A percentile compares a stretch with the other conserved stretches of the same genome.
These are phyloP conservation scores for Xanthorhoe spadicearia DNA, from an alignment of 2,888 invertebrate genomes.

Conservation along the genomic window DNA sequence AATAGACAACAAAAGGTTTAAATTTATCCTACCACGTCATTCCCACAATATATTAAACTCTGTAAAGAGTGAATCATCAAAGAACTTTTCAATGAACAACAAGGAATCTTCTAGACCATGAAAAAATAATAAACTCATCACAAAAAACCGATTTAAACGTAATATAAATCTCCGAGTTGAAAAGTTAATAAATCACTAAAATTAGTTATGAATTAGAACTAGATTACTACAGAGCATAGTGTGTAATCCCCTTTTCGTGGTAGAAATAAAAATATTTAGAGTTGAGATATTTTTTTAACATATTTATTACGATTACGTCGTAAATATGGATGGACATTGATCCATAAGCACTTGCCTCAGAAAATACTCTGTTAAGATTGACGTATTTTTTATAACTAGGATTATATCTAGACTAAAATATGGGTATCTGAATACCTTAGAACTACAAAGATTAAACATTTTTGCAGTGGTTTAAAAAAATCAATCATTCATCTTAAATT, in stretches of 20 bases:
- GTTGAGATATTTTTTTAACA: neutral
- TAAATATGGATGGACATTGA: neutral
- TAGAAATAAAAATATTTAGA: conserved; percentile 1
- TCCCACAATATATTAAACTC: conserved; percentile 16
- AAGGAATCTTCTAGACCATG: conserved; percentile 2
- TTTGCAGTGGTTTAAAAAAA: neutral
- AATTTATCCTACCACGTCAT: conserved; percentile 13
- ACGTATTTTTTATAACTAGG: too few relatives aligned
- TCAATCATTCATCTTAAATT: neutral
- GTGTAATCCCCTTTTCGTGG: conserved; percentile 21
- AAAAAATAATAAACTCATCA: conserved; percentile 17
- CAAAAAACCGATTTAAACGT: conserved; percentile 23
- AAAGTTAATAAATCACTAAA: conserved; percentile 17
- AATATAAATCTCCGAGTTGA: conserved; percentile 16
- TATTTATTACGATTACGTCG: neutral
- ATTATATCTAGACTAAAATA: too few relatives aligned
- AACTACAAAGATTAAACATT: too few relatives aligned
- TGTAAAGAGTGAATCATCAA: conserved; percentile 12
- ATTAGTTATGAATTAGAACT: conserved; percentile 20
- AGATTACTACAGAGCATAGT: conserved; percentile 11
- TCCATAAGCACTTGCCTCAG: neutral
- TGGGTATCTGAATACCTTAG: too few relatives aligned
- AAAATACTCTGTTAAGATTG: neutral
- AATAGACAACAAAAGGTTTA: conserved; percentile 22
- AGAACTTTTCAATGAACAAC: conserved; percentile 1